These are phyloP conservation scores for Centropus unirufus DNA, from an alignment of 2,113 vertebrate species.

Conservation along the genomic window DNA sequence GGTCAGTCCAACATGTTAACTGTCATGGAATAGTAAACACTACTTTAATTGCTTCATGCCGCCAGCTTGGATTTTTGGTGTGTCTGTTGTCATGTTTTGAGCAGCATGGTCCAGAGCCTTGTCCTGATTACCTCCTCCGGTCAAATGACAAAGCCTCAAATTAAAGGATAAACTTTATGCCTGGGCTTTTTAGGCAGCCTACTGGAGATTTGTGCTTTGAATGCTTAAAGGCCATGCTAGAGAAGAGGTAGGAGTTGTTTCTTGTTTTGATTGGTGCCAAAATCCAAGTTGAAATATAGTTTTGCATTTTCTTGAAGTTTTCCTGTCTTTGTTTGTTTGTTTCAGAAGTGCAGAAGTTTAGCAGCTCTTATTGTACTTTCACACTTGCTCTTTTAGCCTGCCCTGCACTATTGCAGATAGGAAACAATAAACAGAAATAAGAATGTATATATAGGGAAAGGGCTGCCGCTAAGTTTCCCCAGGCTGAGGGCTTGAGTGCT, in stretches of 20 bases:
- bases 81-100: slow-evolving; percentile 40
- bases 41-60: slow-evolving; percentile 40
- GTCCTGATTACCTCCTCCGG: slow-evolving; percentile 9
- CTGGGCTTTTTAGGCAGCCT: not conserved
- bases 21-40: slow-evolving; percentile 23
- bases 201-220: not conserved
- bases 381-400: not conserved
- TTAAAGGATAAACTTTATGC: slow-evolving; percentile 31
- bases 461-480: not conserved
- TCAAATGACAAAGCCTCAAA: slow-evolving; percentile 55
- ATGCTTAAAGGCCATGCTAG: not conserved
- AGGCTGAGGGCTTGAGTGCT: not conserved
- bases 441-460: not conserved
- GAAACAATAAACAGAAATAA: not conserved
- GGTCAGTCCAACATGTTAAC: slow-evolving; percentile 55
- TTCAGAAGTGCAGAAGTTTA: not conserved
- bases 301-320: not conserved
- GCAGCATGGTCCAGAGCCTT: not conserved
- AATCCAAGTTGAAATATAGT: not conserved
- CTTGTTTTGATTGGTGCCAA: not conserved
- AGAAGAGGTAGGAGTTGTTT: not conserved
- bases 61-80: slow-evolving; percentile 14
- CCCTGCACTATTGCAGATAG: not conserved
- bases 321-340: not conserved
- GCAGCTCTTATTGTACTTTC: not conserved